Percentiles rank a stretch among this genome's conserved stretches.
Conservation (phyloP, 2,888 invertebrate genomes). For the Leistus spinibarbis region DNA sequence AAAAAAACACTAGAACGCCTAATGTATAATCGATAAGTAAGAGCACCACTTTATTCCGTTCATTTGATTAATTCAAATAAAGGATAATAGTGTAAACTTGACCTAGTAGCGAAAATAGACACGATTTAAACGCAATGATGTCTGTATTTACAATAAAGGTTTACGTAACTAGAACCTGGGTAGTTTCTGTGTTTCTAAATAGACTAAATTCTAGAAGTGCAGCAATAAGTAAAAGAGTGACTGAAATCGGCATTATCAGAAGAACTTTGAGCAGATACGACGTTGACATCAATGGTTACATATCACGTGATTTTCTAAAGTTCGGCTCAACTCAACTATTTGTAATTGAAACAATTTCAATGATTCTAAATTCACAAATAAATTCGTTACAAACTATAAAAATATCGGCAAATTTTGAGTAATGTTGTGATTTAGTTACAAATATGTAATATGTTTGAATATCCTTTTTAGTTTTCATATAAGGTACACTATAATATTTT, state of each 20-base stretch:
- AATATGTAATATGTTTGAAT: no score
- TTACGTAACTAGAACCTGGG: background rate
- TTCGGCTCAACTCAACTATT: no score
- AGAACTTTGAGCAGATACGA: no score
- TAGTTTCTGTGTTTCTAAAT: background rate
- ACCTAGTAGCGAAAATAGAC: background rate
- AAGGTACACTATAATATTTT: background rate
- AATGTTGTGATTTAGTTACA: no score
- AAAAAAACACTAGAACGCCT: background rate
- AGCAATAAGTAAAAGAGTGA: no score
- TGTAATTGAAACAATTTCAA: no score
- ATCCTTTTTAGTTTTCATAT: background rate
- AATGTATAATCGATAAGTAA: slow-evolving; percentile 19
- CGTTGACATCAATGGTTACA: no score
- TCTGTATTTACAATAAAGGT: background rate
- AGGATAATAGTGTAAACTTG: slow-evolving; percentile 1
- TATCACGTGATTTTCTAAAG: no score
- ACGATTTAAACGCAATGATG: background rate
- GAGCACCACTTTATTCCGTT: slow-evolving; percentile 3
- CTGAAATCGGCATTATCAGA: no score
- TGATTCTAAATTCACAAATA: no score
- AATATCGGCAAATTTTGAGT: no score
- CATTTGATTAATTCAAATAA: slow-evolving; percentile 16
- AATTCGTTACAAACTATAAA: no score
- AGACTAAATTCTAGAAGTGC: background rate